Evolutionary conservation across 1,140 invertebrate genomes (phyloP).

Genomic region (Anthonomus grandis): DNA sequence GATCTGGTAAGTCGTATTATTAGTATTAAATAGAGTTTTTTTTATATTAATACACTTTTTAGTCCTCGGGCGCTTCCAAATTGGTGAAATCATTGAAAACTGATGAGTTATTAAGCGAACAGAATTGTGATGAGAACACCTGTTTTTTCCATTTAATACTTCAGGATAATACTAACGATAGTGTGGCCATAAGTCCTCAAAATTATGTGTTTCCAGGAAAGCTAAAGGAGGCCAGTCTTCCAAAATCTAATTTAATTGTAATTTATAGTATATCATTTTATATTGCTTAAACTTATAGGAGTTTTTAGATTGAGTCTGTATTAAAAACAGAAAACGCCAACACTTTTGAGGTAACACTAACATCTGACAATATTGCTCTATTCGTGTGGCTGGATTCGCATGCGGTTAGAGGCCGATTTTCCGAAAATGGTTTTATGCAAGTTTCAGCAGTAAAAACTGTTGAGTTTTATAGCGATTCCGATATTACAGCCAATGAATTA

Average conservation of each 20-base stretch:
- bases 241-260: slow-evolving; percentile 19
- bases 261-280: background rate
- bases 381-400: slow-evolving; percentile 34
- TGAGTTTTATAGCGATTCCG: slow-evolving; percentile 21
- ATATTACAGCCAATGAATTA: slow-evolving; percentile 13
- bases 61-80: slow-evolving; percentile 22
- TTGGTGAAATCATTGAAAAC: slow-evolving; percentile 21
- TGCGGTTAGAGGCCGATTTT: slow-evolving; percentile 25
- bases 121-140: slow-evolving; percentile 22
- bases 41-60: background rate
- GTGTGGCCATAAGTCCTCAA: slow-evolving; percentile 22
- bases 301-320: slow-evolving; percentile 10
- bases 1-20: slow-evolving; percentile 2
- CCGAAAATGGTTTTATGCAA: slow-evolving; percentile 32
- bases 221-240: slow-evolving; percentile 21
- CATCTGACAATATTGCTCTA: slow-evolving; percentile 25
- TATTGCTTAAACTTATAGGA: background rate
- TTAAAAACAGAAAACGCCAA: slow-evolving; percentile 1
- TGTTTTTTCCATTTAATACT: slow-evolving; percentile 31
- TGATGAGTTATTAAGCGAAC: slow-evolving; percentile 20
- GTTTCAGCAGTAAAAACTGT: slow-evolving; percentile 20
- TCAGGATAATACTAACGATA: slow-evolving; percentile 11
- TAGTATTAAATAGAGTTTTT: background rate
- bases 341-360: slow-evolving; percentile 20
- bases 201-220: slow-evolving; percentile 31